Base-by-base conservation (phyloP, 2,113 vertebrate species). In the Mystacornis crossleyi region DNA sequence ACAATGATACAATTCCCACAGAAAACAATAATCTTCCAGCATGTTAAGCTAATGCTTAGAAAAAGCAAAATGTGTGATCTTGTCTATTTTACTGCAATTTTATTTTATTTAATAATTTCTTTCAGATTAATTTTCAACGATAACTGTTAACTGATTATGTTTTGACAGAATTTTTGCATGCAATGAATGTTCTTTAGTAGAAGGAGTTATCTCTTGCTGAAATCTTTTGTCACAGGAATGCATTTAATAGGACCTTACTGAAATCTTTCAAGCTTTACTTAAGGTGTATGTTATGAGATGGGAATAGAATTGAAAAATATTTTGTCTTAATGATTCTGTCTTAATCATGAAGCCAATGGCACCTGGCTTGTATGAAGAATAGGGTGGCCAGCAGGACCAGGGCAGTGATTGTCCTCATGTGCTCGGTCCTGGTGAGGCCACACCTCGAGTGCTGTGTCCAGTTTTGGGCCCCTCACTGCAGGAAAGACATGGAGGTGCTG, bases 1-100 rank as follows among this genome's bases (percentile, higher is more conserved):
- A 83, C 71, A 71, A 91, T 96, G 95, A 96, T 97, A 90, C 88
- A 84, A 78, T 96, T 96, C 87, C 93, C 92, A 94, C 73, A 73
- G 96, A 94, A 96, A 97, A 96, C 96, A 96, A 81, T 95, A 78
- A 86, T 94, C 94, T 97, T 95, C 90, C 90, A 97, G 96, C 96
- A 97, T 96, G 94, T 94, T 87, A 86, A 89, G 83, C 71, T 92
- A 87, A 91, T 95, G 92, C 86, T 88, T 70, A 96, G 64, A 89
- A 89, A 92, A 95, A 65, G 53, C 53, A 84, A 75, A 71, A 71
- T 55, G 12, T 95, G 78, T 88, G 50, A 79, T 72, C 70, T 75
- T 47, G 28, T 93, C 92, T 66, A 54, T 82, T 97, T 86, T 95
- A 89, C 47, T 92, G 54, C 83, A 91, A n/a, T n/a, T n/a, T n/a